A percentile compares a stretch with the other conserved stretches of the same genome.
These are phyloP conservation scores for Catagonus wagneri DNA, from an alignment of 2,113 vertebrate genomes.

Conservation along the genomic window DNA sequence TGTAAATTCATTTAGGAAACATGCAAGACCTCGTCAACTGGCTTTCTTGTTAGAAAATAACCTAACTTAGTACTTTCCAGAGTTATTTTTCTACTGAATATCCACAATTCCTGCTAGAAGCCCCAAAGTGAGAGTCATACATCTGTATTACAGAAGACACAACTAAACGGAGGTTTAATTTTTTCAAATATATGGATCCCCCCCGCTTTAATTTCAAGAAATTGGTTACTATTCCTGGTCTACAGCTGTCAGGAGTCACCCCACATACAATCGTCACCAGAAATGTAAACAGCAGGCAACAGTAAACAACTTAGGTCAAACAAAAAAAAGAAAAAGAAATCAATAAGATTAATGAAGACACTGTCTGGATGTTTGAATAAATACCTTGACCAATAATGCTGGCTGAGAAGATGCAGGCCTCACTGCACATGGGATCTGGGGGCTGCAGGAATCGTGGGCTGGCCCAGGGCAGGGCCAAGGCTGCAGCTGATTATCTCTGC, in stretches of 20 bases:
- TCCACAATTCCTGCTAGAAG: background rate
- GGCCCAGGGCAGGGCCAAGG: slow-evolving; percentile 39
- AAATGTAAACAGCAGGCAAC: background rate
- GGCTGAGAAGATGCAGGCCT: slow-evolving; percentile 66
- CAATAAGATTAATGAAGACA: slow-evolving; percentile 65
- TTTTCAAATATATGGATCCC: background rate
- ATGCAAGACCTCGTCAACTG: background rate
- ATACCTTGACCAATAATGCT: slow-evolving; percentile 74
- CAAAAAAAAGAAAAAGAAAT: slow-evolving; percentile 70
- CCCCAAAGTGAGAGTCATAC: background rate
- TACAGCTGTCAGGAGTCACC: background rate
- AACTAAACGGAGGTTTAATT: background rate
- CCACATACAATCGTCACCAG: background rate
- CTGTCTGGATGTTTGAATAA: slow-evolving; percentile 62
- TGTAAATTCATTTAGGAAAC: background rate
- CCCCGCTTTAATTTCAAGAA: background rate
- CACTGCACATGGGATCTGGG: slow-evolving; percentile 59
- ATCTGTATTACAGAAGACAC: background rate
- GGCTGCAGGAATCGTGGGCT: slow-evolving; percentile 65
- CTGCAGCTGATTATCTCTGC: slow-evolving; percentile 65
- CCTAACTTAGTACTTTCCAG: background rate
- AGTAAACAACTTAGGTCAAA: background rate
- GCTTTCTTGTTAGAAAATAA: slow-evolving; percentile 33
- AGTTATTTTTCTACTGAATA: background rate
- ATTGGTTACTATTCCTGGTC: background rate